These are phyloP conservation scores for Aphrocallistes beatrix DNA, from an alignment of 37 sponge, comb jelly and placozoan species.

Conservation along the genomic window DNA sequence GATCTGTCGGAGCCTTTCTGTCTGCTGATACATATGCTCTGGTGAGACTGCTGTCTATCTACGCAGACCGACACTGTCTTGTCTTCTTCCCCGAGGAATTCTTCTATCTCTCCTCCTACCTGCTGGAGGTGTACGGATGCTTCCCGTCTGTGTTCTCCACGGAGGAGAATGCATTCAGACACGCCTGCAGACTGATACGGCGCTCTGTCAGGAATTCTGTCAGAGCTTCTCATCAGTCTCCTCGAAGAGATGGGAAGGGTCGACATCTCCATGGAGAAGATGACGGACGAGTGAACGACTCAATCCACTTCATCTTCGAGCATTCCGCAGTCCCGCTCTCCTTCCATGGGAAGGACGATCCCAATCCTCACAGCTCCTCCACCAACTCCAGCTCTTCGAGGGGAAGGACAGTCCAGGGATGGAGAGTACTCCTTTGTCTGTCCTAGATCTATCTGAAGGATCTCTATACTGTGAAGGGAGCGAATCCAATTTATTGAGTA, in stretches of 20 bases:
- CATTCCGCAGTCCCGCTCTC: neutral
- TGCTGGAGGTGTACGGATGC: neutral
- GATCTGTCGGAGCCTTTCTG: neutral
- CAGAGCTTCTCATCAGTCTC: neutral
- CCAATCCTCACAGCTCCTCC: no score
- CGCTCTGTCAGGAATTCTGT: no score
- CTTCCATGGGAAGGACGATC: no score
- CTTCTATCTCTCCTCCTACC: neutral
- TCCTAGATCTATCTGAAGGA: no score
- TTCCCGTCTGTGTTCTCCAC: neutral
- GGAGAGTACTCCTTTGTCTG: no score
- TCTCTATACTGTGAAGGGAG: no score
- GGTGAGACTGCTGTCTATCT: neutral
- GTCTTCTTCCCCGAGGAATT: neutral
- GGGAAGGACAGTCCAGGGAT: no score
- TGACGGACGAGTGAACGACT: constrained; percentile 10
- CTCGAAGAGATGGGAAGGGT: neutral
- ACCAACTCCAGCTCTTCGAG: no score
- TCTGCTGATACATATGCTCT: neutral
- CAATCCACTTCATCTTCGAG: neutral
- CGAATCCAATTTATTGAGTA: no score
- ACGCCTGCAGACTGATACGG: constrained; percentile 16
- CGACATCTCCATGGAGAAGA: neutral
- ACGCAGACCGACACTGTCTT: neutral
- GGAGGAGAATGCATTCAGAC: neutral